Percentiles rank a stretch among this genome's conserved stretches.
Evolutionary conservation across 1,140 invertebrate species (phyloP).

Genomic region (Drosophila sturtevanti): DNA sequence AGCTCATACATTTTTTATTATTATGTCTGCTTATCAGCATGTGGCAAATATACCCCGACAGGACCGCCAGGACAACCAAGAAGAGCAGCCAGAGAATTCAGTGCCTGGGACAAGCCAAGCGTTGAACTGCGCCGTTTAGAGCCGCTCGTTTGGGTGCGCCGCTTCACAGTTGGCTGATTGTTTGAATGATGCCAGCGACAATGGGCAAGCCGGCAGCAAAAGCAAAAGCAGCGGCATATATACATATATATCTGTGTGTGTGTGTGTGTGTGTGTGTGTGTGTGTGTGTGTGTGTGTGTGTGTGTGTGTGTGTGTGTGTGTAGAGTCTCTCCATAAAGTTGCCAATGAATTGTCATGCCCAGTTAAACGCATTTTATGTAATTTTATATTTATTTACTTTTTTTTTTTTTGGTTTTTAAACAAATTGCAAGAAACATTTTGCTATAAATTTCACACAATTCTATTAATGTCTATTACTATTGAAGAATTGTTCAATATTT

Average conservation of each 20-base stretch:
- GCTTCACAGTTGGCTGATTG: slow-evolving; percentile 78
- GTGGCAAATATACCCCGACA: slow-evolving; percentile 73
- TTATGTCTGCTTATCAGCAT: slow-evolving; percentile 81
- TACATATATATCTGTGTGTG: too few species aligned
- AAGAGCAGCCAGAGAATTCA: slow-evolving; percentile 16
- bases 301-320: too few species aligned
- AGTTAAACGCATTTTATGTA: slow-evolving; percentile 46
- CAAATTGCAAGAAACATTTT: background rate
- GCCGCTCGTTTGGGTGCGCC: slow-evolving; percentile 69
- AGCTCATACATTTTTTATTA: slow-evolving; percentile 79
- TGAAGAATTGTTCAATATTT: slow-evolving; percentile 67
- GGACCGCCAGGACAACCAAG: slow-evolving; percentile 31
- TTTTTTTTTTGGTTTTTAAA: background rate
- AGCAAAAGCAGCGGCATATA: background rate
- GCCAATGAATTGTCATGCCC: slow-evolving; percentile 70
- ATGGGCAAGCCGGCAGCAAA: slow-evolving; percentile 28
- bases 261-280: too few species aligned
- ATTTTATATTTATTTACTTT: background rate
- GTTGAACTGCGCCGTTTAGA: slow-evolving; percentile 77
- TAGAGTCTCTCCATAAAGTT: slow-evolving; percentile 54
- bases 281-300: too few species aligned
- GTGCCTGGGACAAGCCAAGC: slow-evolving; percentile 59
- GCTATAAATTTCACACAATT: background rate
- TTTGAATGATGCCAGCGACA: slow-evolving; percentile 73
- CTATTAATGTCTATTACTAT: background rate